phyloP scores from a whole-genome alignment of 35 echinoderm and acorn worm species.

The Nesometra sesokonis region DNA sequence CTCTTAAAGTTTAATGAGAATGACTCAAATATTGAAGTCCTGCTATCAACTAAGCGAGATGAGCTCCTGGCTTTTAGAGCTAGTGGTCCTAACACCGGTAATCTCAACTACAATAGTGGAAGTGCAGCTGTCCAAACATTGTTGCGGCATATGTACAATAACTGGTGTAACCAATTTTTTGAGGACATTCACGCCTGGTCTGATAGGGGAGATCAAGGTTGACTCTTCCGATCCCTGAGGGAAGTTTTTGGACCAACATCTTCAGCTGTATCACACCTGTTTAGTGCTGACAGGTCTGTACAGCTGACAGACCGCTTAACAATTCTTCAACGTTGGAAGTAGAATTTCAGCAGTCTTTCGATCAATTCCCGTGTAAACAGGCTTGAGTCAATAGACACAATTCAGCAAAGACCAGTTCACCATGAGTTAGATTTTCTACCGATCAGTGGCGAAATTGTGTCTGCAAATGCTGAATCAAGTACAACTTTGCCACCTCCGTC shows the following conservation, averaged over 20 bases:
- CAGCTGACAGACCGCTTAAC: neutral
- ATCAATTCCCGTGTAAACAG: neutral
- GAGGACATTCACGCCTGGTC: slow-evolving; percentile 14
- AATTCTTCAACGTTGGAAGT: neutral
- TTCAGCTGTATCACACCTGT: slow-evolving; percentile 5
- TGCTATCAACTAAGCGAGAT: slow-evolving; percentile 18
- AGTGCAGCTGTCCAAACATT: slow-evolving; percentile 13
- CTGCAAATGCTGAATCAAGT: no score
- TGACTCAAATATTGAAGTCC: slow-evolving; percentile 26
- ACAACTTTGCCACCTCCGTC: no score
- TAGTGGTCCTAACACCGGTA: neutral
- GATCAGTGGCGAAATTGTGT: neutral
- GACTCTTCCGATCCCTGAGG: slow-evolving; percentile 15
- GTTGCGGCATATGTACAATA: slow-evolving; percentile 5
- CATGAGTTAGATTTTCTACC: no score
- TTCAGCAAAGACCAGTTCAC: no score
- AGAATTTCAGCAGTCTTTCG: neutral
- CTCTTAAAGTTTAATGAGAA: slow-evolving; percentile 21
- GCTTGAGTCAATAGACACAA: neutral
- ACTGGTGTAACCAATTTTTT: slow-evolving; percentile 12
- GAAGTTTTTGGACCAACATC: slow-evolving; percentile 8
- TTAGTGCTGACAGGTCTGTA: slow-evolving; percentile 2
- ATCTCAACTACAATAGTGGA: slow-evolving; percentile 1
- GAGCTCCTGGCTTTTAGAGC: neutral
- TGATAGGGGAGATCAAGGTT: slow-evolving; percentile 9